Conservation (phyloP, 2,888 invertebrate genomes). For the Brachylomia viminalis region DNA sequence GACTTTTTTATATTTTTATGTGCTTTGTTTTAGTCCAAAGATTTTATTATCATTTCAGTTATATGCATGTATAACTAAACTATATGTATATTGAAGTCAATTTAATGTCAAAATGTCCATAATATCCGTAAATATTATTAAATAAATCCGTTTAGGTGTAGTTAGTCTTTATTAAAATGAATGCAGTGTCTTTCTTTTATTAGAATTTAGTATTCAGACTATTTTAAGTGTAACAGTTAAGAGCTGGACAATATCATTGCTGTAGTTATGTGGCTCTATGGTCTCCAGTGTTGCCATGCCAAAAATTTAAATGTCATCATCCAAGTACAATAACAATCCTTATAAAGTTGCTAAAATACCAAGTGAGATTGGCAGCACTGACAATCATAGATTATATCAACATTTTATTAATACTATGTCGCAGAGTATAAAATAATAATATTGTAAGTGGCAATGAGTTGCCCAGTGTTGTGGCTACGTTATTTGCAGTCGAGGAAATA, state of each 20-base stretch:
- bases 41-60: slow-evolving; percentile 71
- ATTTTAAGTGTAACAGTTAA: slow-evolving; percentile 76
- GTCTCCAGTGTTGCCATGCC: slow-evolving; percentile 43
- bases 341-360: slow-evolving; percentile 16
- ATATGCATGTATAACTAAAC: slow-evolving; percentile 70
- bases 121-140: slow-evolving; percentile 53
- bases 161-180: slow-evolving; percentile 68
- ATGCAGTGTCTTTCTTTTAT: slow-evolving; percentile 74
- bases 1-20: slow-evolving; percentile 66
- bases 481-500: slow-evolving; percentile 51
- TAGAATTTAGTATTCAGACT: slow-evolving; percentile 72
- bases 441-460: slow-evolving; percentile 71
- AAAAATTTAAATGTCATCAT: slow-evolving; percentile 24
- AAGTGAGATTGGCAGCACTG: slow-evolving; percentile 60
- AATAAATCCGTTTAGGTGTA: slow-evolving; percentile 63
- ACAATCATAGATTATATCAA: slow-evolving; percentile 37
- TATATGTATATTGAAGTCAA: slow-evolving; percentile 66
- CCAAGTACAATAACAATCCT: slow-evolving; percentile 53
- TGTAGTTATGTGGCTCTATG: slow-evolving; percentile 54
- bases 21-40: slow-evolving; percentile 78
- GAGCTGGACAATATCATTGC: slow-evolving; percentile 73
- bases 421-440: slow-evolving; percentile 62
- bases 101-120: slow-evolving; percentile 65
- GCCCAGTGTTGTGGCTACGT: slow-evolving; percentile 63
- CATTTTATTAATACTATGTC: slow-evolving; percentile 57